Evolutionary conservation across 2,797 vertebrate genomes (phyloP).

Genomic region (Orientallactaga sibirica): DNA sequence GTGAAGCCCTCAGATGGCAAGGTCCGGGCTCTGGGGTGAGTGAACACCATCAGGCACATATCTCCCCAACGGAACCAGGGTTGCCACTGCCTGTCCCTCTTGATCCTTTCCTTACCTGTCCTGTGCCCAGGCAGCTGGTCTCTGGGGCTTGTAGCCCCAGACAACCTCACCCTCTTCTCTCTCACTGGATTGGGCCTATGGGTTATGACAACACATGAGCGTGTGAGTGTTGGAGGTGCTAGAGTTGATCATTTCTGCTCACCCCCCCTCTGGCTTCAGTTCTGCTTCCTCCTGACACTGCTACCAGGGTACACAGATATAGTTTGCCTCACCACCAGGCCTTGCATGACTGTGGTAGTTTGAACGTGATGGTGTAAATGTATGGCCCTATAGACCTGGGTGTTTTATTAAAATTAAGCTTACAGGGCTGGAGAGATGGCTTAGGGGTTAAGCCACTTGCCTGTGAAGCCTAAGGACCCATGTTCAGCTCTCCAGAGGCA

Average conservation of each 20-base stretch:
- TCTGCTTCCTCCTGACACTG: background rate
- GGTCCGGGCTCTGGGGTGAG: background rate
- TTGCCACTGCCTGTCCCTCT: accelerated
- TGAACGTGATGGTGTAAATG: no score
- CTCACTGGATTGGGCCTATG: background rate
- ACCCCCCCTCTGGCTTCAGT: background rate
- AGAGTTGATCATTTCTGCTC: accelerated
- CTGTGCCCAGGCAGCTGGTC: background rate
- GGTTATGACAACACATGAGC: background rate
- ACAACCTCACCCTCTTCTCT: background rate
- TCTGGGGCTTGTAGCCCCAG: background rate
- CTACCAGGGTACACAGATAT: background rate
- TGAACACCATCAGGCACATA: no score
- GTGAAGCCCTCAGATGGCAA: background rate
- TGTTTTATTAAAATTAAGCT: no score
- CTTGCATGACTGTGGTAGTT: background rate
- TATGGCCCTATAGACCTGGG: no score
- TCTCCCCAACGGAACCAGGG: accelerated
- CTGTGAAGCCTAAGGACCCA: no score
- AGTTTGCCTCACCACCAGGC: background rate
- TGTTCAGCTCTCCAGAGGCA: no score
- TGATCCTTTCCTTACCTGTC: background rate
- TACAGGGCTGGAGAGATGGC: no score
- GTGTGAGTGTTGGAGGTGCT: background rate
- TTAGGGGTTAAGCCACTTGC: no score